Percentiles rank a stretch among this genome's conserved stretches.
These are phyloP conservation scores for Mugil cephalus DNA, from an alignment of 2,113 vertebrate species.

Conservation along the genomic window DNA sequence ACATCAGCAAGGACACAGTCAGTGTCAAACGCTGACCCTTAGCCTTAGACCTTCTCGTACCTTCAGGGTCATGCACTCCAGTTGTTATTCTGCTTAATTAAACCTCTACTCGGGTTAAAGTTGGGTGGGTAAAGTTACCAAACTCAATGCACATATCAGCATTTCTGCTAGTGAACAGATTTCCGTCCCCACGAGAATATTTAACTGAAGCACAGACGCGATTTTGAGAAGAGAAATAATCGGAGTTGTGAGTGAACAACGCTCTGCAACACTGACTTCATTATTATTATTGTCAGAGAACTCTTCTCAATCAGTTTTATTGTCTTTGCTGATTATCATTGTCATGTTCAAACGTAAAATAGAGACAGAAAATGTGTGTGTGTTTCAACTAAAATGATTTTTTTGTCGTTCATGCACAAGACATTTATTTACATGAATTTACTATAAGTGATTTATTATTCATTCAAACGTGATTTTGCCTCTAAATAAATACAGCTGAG, in stretches of 20 bases:
- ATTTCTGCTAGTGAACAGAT: too few species aligned
- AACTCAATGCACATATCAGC: too few species aligned
- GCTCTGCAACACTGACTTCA: not conserved
- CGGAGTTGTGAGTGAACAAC: too few species aligned
- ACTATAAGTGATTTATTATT: not conserved
- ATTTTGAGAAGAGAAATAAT: too few species aligned
- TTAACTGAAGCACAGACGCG: too few species aligned
- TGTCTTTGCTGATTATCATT: conserved; percentile 6
- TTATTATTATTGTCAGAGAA: not conserved
- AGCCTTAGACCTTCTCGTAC: not conserved
- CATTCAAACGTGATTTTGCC: too few species aligned
- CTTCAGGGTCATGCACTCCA: not conserved
- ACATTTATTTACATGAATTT: not conserved
- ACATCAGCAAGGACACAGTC: conserved; percentile 32
- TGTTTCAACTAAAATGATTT: too few species aligned
- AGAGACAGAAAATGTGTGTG: not conserved
- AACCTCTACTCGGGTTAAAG: too few species aligned
- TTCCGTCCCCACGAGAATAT: too few species aligned
- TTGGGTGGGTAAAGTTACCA: too few species aligned
- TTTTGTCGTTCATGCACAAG: not conserved
- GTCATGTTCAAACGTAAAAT: not conserved
- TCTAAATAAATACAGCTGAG: too few species aligned
- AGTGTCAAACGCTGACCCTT: not conserved
- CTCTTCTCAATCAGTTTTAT: conserved; percentile 33
- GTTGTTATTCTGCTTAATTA: too few species aligned